These are phyloP conservation scores for Anableps anableps DNA, from an alignment of 2,797 vertebrate species.

Conservation along the genomic window DNA sequence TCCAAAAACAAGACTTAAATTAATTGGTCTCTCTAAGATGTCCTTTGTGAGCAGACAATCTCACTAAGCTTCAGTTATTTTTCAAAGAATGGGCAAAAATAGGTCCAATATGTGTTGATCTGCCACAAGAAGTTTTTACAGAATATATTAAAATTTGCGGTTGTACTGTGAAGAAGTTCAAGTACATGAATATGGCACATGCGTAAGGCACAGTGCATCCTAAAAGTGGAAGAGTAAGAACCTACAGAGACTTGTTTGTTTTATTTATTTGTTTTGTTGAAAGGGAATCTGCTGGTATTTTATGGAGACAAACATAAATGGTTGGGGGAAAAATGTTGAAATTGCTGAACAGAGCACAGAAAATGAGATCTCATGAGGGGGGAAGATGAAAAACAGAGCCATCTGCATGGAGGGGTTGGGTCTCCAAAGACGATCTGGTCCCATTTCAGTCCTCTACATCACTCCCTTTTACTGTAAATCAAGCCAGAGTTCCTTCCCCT, in stretches of 20 bases:
- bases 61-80: not conserved
- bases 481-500: slow-evolving; percentile 39
- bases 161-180: not conserved
- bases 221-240: slow-evolving; percentile 34
- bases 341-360: slow-evolving; percentile 71
- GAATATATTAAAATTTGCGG: not conserved
- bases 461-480: slow-evolving; percentile 75
- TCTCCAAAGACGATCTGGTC: slow-evolving; percentile 76
- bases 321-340: slow-evolving; percentile 45
- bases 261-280: slow-evolving; percentile 76
- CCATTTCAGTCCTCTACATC: slow-evolving; percentile 76
- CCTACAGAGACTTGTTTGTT: slow-evolving; percentile 70
- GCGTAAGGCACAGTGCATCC: slow-evolving; percentile 11
- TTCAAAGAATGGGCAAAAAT: not conserved
- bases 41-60: not conserved
- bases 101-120: not conserved
- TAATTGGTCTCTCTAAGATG: too few relatives aligned
- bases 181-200: not conserved
- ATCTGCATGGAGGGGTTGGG: slow-evolving; percentile 76
- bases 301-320: slow-evolving; percentile 73
- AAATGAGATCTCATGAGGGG: slow-evolving; percentile 80
- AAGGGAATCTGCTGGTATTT: slow-evolving; percentile 72
- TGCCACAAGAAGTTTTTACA: not conserved
- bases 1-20: too few relatives aligned
- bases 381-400: slow-evolving; percentile 80